A percentile compares a stretch with the other conserved stretches of the same genome.
Evolutionary conservation across 1,140 invertebrate species (phyloP).

Genomic region (Lepidotrigona ventralis): DNA sequence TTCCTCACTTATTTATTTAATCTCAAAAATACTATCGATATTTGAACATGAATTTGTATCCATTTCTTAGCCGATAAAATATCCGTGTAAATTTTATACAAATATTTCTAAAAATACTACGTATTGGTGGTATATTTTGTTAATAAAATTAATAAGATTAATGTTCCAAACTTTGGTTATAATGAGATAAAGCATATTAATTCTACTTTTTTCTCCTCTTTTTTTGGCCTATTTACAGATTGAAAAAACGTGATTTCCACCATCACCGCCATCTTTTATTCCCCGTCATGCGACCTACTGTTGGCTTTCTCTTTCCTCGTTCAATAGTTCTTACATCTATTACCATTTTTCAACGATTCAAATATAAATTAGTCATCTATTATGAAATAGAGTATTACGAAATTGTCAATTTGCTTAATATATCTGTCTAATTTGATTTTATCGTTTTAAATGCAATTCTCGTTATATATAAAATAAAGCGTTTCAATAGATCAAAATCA

Average conservation of each 20-base stretch:
- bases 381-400: background rate
- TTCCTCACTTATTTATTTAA: constrained; percentile 5
- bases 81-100: background rate
- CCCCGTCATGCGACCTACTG: constrained; percentile 28
- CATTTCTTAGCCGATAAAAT: background rate
- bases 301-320: constrained; percentile 45
- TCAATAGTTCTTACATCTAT: constrained; percentile 29
- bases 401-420: background rate
- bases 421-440: background rate
- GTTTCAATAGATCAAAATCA: background rate
- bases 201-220: background rate
- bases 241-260: constrained; percentile 33
- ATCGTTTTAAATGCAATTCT: background rate
- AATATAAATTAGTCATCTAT: background rate
- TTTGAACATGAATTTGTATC: background rate
- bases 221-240: background rate
- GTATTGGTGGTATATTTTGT: background rate
- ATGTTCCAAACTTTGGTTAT: background rate
- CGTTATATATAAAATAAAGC: background rate
- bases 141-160: background rate
- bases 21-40: background rate
- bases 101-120: background rate
- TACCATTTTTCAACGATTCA: background rate
- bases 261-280: constrained; percentile 39
- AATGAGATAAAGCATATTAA: background rate